Base-by-base conservation (phyloP, 2,888 invertebrate species). In the Drosophila flavopinicola region DNA sequence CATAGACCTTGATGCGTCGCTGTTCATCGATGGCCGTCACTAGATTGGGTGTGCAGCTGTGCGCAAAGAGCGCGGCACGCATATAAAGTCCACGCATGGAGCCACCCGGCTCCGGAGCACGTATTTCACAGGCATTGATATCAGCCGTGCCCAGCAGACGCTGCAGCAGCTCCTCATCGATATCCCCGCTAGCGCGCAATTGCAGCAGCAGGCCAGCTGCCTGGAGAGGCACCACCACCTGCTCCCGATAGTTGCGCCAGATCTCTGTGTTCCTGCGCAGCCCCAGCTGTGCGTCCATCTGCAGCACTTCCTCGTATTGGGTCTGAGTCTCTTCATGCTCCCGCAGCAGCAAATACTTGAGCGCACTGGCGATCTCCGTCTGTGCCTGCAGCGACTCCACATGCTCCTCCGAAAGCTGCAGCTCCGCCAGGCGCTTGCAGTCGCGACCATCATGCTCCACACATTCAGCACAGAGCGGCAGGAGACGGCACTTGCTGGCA, bases 61-160 rank as follows among this genome's bases (percentile, higher is more conserved):
- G 96, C 0, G 95, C 93, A 92, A 96, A 92, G 6, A 96, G 89
- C 0, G 95, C 93, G 0, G 95, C 94, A 66, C 93, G 92, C 7
- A 93, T 89, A 87, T 94, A 96, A n/a, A 96, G 89, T n/a, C 94
- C 96, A 39, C 95, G 92, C 58, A 95, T 89, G 32, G 90, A 83
- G 3, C 88, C 83, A 1, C 86, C 83, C 1, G 39, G 10, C 39
- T 90, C 90, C 0, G 94, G 93, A 2, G 90, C 90, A 6, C 90
- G 93, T 9, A 96, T 92, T 90, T 96, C 96, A 85, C 95, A 96
- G 33, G 94, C 93, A 89, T 96, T 96, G 0, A 96, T 94, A 88
- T 96, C 96, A 17, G 95, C 92, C 17, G 95, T 93, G 0, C 94
- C 95, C 68, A 95, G 94, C 20, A 96, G 92, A 70, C 92, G 93